phyloP scores from a whole-genome alignment of 2,888 invertebrate genomes.

The Oscheius sp. region DNA sequence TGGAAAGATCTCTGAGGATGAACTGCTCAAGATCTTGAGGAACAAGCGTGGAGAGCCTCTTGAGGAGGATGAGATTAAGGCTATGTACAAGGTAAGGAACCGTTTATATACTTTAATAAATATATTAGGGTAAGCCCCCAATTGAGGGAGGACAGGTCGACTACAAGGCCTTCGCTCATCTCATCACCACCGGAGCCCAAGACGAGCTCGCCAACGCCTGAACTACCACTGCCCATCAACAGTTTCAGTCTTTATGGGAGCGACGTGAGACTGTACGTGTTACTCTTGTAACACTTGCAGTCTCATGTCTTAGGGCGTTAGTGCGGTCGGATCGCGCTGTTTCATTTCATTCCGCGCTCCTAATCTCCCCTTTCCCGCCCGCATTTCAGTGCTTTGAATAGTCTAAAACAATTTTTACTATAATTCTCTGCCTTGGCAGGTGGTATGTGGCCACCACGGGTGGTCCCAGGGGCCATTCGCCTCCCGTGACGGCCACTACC shows the following conservation, averaged over 20 bases:
- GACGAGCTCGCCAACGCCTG: conserved; percentile 65
- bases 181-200: conserved; percentile 74
- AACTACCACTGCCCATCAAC: conserved; percentile 58
- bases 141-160: conserved; percentile 73
- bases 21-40: conserved; percentile 69
- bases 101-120: background rate
- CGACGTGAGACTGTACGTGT: conserved; percentile 40
- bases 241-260: conserved; percentile 56
- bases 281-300: background rate
- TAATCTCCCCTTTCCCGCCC: conserved; percentile 37
- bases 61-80: conserved; percentile 69
- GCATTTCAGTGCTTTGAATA: conserved; percentile 35
- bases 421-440: conserved; percentile 10
- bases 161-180: conserved; percentile 73
- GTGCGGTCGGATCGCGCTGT: conserved; percentile 57
- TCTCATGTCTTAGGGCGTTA: conserved; percentile 24
- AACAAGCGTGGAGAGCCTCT: conserved; percentile 71
- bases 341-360: conserved; percentile 54
- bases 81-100: conserved; percentile 52
- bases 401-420: conserved; percentile 4
- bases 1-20: conserved; percentile 73
- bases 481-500: conserved; percentile 27
- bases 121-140: conserved; percentile 70
- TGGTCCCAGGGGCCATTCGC: conserved; percentile 10
- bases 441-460: conserved; percentile 24